These are phyloP conservation scores for Triplophysa rosa DNA, from an alignment of 2,113 vertebrate species.

Conservation along the genomic window DNA sequence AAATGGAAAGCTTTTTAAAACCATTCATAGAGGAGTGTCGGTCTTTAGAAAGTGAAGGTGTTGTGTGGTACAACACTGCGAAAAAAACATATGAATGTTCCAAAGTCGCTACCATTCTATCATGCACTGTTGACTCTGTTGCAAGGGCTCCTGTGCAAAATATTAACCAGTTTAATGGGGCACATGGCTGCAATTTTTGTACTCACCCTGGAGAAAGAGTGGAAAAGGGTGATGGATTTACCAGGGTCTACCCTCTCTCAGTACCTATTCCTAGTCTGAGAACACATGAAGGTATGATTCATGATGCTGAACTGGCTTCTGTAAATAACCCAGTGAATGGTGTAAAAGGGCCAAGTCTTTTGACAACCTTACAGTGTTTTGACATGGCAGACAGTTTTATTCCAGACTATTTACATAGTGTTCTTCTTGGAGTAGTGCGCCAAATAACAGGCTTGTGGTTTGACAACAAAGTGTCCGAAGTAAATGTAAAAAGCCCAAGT, in stretches of 20 bases:
- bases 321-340: conserved; percentile 10
- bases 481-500: neutral
- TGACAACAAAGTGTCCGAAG: conserved; percentile 7
- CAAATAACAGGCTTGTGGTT: conserved; percentile 16
- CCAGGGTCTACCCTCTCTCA: neutral
- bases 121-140: conserved; percentile 4
- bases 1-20: neutral
- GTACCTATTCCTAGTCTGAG: neutral
- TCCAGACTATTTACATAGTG: neutral
- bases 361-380: conserved; percentile 11
- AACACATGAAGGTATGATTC: neutral
- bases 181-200: too few relatives aligned
- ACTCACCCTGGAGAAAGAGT: too few relatives aligned
- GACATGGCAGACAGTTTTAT: conserved; percentile 8
- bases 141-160: too few relatives aligned
- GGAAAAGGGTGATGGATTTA: too few relatives aligned
- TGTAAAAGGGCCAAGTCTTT: conserved; percentile 1
- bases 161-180: too few relatives aligned
- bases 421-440: conserved; percentile 1
- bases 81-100: neutral
- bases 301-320: conserved; percentile 8
- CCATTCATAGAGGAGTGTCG: conserved; percentile 4
- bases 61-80: neutral
- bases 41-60: neutral
- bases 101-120: conserved; percentile 3